Percentiles rank a stretch among this genome's conserved stretches.
These are phyloP conservation scores for Terebella lapidaria DNA, from an alignment of 2,888 invertebrate species.

Conservation along the genomic window DNA sequence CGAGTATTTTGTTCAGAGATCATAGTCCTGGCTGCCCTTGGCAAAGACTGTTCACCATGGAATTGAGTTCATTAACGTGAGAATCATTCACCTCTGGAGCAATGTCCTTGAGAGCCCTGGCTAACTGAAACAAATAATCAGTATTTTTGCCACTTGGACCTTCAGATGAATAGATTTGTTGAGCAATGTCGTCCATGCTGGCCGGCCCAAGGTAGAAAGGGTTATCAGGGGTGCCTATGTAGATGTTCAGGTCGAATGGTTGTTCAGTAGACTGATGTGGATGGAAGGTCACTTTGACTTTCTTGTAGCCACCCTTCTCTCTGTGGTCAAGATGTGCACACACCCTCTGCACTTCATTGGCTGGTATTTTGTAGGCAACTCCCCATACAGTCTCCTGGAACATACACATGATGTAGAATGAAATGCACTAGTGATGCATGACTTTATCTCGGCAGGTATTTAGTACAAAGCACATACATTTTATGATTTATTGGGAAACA, in stretches of 20 bases:
- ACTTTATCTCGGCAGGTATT: too few species aligned
- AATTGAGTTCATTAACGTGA: conserved; percentile 72
- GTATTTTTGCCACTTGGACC: conserved; percentile 88
- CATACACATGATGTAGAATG: background rate
- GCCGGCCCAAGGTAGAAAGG: conserved; percentile 74
- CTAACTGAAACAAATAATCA: conserved; percentile 85
- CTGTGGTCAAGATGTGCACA: conserved; percentile 78
- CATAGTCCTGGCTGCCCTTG: too few species aligned
- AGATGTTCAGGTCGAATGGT: conserved; percentile 71
- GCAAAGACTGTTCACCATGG: conserved; percentile 54
- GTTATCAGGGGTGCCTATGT: conserved; percentile 77
- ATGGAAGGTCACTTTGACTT: conserved; percentile 68
- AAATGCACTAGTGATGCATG: too few species aligned
- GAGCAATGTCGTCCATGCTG: conserved; percentile 72
- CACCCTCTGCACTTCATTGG: conserved; percentile 64
- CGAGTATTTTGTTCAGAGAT: too few species aligned
- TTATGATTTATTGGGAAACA: too few species aligned
- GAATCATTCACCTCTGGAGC: conserved; percentile 67
- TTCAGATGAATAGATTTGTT: conserved; percentile 64
- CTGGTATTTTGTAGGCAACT: conserved; percentile 79
- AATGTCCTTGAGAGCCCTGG: conserved; percentile 69
- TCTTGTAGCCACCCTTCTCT: conserved; percentile 87
- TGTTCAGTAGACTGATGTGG: conserved; percentile 54
- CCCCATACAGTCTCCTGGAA: conserved; percentile 75
- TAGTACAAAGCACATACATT: too few species aligned